A percentile compares a stretch with the other conserved stretches of the same genome.
Conservation (phyloP, 2,113 vertebrate species). For the Hucho hucho region DNA sequence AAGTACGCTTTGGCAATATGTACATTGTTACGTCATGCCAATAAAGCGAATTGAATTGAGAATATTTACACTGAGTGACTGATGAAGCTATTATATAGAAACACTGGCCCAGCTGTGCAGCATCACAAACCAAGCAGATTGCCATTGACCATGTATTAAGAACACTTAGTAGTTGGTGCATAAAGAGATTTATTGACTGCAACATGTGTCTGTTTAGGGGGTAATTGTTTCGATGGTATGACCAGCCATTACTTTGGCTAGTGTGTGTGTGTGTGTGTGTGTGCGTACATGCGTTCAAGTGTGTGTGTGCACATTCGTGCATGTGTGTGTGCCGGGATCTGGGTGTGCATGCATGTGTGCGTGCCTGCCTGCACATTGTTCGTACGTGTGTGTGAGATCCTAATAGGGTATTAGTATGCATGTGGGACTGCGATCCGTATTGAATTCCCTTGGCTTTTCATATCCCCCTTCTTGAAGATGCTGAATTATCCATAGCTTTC, state of each 20-base stretch:
- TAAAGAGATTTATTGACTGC: conserved; percentile 49
- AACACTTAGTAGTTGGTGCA: conserved; percentile 41
- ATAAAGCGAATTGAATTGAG: too few species aligned
- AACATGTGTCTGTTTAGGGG: conserved; percentile 24
- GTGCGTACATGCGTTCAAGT: too few species aligned
- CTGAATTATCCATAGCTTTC: conserved; percentile 64
- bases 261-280: too few species aligned
- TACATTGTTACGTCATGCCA: too few species aligned
- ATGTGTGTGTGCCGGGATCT: too few species aligned
- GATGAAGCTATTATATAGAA: conserved; percentile 18
- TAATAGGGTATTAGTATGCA: conserved; percentile 56
- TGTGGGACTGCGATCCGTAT: conserved; percentile 20
- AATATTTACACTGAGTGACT: conserved; percentile 4
- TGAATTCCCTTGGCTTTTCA: conserved; percentile 19
- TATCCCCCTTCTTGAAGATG: conserved; percentile 39
- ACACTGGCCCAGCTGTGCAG: background rate
- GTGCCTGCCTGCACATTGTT: too few species aligned
- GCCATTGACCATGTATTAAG: conserved; percentile 33
- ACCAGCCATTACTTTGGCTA: conserved; percentile 49
- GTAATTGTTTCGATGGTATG: conserved; percentile 28
- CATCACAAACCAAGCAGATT: background rate
- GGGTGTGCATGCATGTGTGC: too few species aligned
- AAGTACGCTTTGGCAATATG: too few species aligned
- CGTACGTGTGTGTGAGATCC: conserved; percentile 8
- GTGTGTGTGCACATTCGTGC: too few species aligned